phyloP scores from a whole-genome alignment of 2,888 invertebrate genomes.

The Ecliptopera silaceata region DNA sequence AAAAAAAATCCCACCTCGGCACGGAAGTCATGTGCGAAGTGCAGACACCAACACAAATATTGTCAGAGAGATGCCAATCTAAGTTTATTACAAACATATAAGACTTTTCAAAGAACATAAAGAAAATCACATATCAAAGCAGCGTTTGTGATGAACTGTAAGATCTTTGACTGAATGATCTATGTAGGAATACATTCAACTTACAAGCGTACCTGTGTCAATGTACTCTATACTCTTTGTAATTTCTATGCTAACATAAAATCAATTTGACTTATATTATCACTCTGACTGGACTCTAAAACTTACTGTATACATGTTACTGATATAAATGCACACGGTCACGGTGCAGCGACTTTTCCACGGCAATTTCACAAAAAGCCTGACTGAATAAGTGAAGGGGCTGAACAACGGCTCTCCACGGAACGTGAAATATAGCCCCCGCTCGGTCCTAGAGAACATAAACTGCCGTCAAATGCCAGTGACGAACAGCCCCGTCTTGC shows the following conservation, averaged over 20 bases:
- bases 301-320: no score
- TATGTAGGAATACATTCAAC: no score
- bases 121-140: no score
- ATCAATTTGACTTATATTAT: no score
- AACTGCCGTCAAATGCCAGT: neutral
- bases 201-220: no score
- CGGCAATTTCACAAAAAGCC: conserved; percentile 54
- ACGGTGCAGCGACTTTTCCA: conserved; percentile 7
- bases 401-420: conserved; percentile 34
- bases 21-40: conserved; percentile 41
- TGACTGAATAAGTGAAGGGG: conserved; percentile 53
- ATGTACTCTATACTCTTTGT: no score
- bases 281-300: no score
- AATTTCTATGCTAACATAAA: no score
- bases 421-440: conserved; percentile 46
- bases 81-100: neutral
- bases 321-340: no score
- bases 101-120: neutral
- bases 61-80: neutral
- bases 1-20: no score
- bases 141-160: no score
- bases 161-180: no score
- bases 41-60: conserved; percentile 43
- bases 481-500: neutral
- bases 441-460: conserved; percentile 14